Base-by-base conservation (phyloP, 2,797 vertebrate genomes). In the Microcaecilia unicolor region DNA sequence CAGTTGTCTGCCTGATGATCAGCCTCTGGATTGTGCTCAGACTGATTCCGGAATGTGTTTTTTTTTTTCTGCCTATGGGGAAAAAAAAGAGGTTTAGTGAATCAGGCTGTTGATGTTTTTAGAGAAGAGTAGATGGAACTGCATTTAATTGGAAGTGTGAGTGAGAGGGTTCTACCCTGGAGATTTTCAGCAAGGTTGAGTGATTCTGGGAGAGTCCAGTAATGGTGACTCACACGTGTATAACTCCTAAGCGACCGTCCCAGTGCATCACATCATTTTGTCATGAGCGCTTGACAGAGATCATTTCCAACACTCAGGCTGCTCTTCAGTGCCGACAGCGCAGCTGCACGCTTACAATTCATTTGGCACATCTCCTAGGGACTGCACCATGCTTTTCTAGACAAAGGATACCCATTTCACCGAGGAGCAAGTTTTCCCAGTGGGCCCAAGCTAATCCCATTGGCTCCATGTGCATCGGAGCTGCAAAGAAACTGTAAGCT, bases 281-380 rank as follows among this genome's bases (percentile, higher is more conserved):
- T 51, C 43, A 1, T 4, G 10, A 41, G 40, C 50, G 18, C 21
- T 31, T 22, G 42, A 24, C 31, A 53, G 55, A 57, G 55, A 55
- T 50, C 28, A 17, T 38, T 39, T 59, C 51, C 44, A 41, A 52
- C 49, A 34, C 14, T 48, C 45, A 40, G 31, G 25, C 39, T 65
- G 54, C 48, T 46, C 50, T 58, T 54, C 32, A 41, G 56, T 55
- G 42, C 55, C 42, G 44, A 58, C 42, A 58, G 54, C 58, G 48
- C 64, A 63, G 48, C 58, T 57, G 55, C 52, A 44, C 34, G n/a
- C n/a, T n/a, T n/a, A 21, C 34, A 14, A 46, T 46, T 48, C 34
- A 6, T 58, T 61, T 57, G 56, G 48, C 58, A 33, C 12, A 6
- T 37, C 52, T 24, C 51, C 54, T n/a, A n/a, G n/a, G n/a, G n/a